Base-by-base conservation (phyloP, 2,888 invertebrate genomes). In the Aphrophora alni region DNA sequence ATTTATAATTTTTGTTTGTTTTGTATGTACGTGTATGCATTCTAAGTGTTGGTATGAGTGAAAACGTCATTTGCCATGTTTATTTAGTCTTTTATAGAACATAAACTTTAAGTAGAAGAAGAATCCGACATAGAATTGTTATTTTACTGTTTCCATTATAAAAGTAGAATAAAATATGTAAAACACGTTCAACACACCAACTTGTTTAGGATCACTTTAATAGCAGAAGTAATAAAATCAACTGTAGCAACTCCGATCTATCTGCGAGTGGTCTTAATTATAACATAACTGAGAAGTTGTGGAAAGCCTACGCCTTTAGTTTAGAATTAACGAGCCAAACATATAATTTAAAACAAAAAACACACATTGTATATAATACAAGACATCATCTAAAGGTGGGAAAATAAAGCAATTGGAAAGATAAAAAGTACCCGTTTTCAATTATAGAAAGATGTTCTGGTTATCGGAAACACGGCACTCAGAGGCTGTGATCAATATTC, bases 381-480 rank as follows among this genome's bases (percentile, higher is more conserved):
- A 10, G 21, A 59, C 59, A 59, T 59, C n/a, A 21, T 59, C 21
- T 21, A 14, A 21, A n/a, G n/a, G n/a, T 59, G 59, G 21, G 21
- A 21, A 44, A 44, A 44, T 44, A 44, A 44, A 44, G 44, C 44
- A 44, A 44, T 44, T 44, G 21, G 59, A 14, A 4, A 59, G 59
- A 59, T 59, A 59, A 59, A 59, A 59, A n/a, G 59, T 44, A 44
- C 44, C 59, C 5, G 21, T 59, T 59, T 21, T 59, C 59, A 59
- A 59, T 59, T 59, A 59, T 59, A 59, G 7, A 59, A 21, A 59
- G 59, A 59, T 59, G 59, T 59, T 21, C n/a, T 2, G n/a, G 59
- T 51, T 59, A 72, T 73, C 21, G 78, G 72, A 33, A 73, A 78
- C 78, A 72, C 72, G 78, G 73, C 73, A 78, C 78, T 51, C 2